phyloP scores from a whole-genome alignment of 2,888 invertebrate genomes.

The Bombyx huttoni region DNA sequence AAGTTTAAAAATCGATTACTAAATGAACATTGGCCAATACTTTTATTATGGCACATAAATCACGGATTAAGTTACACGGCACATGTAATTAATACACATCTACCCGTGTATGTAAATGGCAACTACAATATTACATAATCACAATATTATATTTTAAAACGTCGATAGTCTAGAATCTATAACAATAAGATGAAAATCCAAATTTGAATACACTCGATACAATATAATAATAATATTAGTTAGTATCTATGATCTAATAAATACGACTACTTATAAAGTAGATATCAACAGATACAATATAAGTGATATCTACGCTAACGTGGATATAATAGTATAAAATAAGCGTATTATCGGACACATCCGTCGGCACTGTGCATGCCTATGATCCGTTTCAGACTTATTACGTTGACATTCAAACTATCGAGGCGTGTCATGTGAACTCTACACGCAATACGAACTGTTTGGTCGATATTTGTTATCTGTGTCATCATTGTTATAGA shows the following conservation, averaged over 20 bases:
- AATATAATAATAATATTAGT: constrained; percentile 10
- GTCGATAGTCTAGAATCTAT: constrained; percentile 17
- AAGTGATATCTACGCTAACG: constrained; percentile 55
- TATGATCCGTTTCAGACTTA: constrained; percentile 65
- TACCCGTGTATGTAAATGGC: constrained; percentile 52
- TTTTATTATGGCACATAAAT: constrained; percentile 53
- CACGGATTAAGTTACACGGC: constrained; percentile 40
- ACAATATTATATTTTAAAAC: constrained; percentile 28
- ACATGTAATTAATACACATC: constrained; percentile 27
- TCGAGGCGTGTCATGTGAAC: not conserved
- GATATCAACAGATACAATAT: constrained; percentile 53
- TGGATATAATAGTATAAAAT: constrained; percentile 65
- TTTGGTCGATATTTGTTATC: not conserved
- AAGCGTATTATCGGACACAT: constrained; percentile 68
- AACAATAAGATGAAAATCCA: constrained; percentile 27
- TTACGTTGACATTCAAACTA: constrained; percentile 36
- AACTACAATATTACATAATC: constrained; percentile 25
- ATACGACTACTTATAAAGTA: constrained; percentile 54
- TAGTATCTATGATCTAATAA: constrained; percentile 31
- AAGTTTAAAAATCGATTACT: constrained; percentile 17
- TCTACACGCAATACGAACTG: not conserved
- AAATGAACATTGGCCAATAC: constrained; percentile 36
- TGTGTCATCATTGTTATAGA: no score
- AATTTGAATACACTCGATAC: constrained; percentile 30
- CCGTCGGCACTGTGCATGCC: constrained; percentile 45